Evolutionary conservation across 2,888 invertebrate genomes (phyloP).

Genomic region (Meta bourneti): DNA sequence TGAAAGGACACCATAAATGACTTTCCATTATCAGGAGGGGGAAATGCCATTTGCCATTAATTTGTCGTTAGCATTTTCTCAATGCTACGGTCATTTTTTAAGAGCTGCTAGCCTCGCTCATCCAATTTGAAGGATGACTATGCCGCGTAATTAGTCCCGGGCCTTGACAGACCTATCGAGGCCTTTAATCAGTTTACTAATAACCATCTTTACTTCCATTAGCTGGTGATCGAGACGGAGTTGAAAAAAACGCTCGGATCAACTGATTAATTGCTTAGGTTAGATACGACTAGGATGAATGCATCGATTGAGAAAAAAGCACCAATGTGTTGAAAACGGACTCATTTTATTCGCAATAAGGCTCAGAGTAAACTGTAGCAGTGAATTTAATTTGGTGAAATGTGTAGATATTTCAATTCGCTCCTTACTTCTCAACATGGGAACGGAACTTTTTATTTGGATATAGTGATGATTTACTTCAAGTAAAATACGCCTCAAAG

Average conservation of each 20-base stretch:
- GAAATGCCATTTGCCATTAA: conserved; percentile 75
- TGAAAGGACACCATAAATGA: conserved; percentile 75
- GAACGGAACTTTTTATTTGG: no score
- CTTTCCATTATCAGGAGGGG: conserved; percentile 74
- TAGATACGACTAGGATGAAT: conserved; percentile 18
- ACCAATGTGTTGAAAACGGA: not conserved
- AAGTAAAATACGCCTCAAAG: no score
- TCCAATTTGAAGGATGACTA: conserved; percentile 65
- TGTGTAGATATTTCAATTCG: no score
- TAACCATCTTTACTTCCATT: conserved; percentile 73
- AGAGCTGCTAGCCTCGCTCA: conserved; percentile 36
- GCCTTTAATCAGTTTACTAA: conserved; percentile 72
- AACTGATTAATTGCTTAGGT: conserved; percentile 70
- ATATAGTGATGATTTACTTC: no score
- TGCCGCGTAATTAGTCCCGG: conserved; percentile 64
- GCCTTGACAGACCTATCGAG: conserved; percentile 62
- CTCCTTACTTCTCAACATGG: no score
- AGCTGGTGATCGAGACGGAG: conserved; percentile 51
- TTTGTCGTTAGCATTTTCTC: conserved; percentile 76
- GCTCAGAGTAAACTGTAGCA: no score
- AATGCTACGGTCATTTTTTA: conserved; percentile 69
- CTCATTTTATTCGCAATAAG: no score
- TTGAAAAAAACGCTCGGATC: conserved; percentile 68
- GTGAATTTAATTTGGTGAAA: no score
- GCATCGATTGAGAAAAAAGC: conserved; percentile 23